These are phyloP conservation scores for Alsophila aescularia DNA, from an alignment of 2,888 invertebrate genomes.

Conservation along the genomic window DNA sequence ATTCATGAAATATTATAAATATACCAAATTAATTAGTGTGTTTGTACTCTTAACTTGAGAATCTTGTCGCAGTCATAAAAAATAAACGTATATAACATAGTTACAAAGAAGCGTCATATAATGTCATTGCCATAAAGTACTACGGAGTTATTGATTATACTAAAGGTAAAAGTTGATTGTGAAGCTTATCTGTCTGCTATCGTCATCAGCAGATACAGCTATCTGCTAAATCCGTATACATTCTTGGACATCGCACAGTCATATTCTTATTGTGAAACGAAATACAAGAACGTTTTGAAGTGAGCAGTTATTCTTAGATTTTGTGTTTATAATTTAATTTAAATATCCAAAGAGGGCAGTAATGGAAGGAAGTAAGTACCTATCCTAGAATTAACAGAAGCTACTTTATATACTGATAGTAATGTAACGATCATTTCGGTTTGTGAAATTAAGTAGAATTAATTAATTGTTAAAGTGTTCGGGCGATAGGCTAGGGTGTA, in stretches of 20 bases:
- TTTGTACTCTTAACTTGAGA: background rate
- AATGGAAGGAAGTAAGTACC: too few species aligned
- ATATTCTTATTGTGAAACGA: background rate
- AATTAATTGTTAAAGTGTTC: too few species aligned
- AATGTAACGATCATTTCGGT: too few species aligned
- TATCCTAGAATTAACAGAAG: too few species aligned
- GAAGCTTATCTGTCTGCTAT: conserved; percentile 1
- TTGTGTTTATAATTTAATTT: background rate
- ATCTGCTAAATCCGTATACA: conserved; percentile 8
- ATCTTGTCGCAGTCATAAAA: too few species aligned
- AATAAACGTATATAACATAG: too few species aligned
- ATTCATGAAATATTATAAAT: too few species aligned
- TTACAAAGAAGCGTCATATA: too few species aligned
- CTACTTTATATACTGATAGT: too few species aligned
- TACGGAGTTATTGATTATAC: background rate
- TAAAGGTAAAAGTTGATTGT: background rate
- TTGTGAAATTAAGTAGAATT: too few species aligned
- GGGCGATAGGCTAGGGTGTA: too few species aligned
- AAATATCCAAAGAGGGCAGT: background rate
- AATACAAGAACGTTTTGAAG: background rate
- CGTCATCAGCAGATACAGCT: conserved; percentile 7
- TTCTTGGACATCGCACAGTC: background rate
- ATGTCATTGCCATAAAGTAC: background rate
- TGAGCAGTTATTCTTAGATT: background rate
- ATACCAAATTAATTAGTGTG: too few species aligned